phyloP scores from a whole-genome alignment of 2,113 vertebrate species.

The Azemiops feae region DNA sequence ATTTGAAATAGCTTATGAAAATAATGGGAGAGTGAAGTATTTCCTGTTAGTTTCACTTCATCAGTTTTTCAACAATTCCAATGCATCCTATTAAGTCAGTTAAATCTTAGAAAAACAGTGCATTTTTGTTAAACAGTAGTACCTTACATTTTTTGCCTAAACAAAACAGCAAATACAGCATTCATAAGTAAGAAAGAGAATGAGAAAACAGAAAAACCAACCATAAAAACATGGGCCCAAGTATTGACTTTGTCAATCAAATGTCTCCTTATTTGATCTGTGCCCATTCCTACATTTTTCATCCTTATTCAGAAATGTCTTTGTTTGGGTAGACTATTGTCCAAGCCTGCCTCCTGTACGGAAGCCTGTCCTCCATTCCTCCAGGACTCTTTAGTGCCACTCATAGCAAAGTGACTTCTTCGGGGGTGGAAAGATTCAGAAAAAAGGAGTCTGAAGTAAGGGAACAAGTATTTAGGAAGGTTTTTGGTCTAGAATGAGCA shows the following conservation, averaged over 20 bases:
- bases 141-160: background rate
- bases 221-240: background rate
- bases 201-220: background rate
- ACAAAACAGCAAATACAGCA: background rate
- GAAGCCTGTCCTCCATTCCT: background rate
- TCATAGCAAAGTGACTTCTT: background rate
- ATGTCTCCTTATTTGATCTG: background rate
- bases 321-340: fast-evolving
- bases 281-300: background rate
- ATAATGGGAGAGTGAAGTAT: background rate
- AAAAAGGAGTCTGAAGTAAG: background rate
- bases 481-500: background rate
- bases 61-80: background rate
- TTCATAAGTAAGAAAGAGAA: too few relatives aligned
- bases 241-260: background rate
- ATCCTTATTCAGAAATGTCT: background rate
- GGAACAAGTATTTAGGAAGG: background rate
- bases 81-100: conserved; percentile 38
- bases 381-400: background rate
- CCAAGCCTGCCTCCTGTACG: background rate
- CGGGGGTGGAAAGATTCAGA: background rate
- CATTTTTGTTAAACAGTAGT: background rate
- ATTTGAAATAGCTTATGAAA: background rate
- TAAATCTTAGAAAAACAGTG: background rate
- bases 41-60: conserved; percentile 18